Evolutionary conservation across 2,113 vertebrate species (phyloP), one percentile per base, ranked within the genome.

Genomic region (Mustelus asterias): DNA sequence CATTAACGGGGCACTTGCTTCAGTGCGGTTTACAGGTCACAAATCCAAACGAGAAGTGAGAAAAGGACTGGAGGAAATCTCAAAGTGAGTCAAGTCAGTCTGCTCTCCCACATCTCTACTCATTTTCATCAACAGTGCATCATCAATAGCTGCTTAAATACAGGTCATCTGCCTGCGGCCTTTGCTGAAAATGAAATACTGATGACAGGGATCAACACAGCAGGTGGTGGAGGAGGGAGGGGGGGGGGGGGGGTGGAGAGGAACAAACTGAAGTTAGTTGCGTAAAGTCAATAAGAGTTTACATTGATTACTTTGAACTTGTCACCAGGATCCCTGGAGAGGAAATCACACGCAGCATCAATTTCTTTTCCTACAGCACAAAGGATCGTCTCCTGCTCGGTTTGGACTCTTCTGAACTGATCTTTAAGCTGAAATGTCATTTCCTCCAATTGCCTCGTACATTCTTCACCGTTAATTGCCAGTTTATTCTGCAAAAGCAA

Each of bases 291-390:
- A 24, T 37, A 93, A 67, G n/a, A 65, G 58, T 93, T 95, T 41
- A 67, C 24, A 83, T 18, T 48, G 18, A 96, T 97, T 99, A 99
- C 99, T 98, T 99, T 98, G 22, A 99, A 97, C 97, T 98, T 99
- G 95, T 98, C 98, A 96, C 98, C 95, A 0, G 97, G 98, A 58
- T 98, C 98, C 76, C 97, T 97, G 26, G 98, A 98, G 96, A 99
- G 97, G 72, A 98, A 96, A 96, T 98, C 97, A 97, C 99, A 99
- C 85, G 97, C 98, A 76, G 97, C 69, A 96, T 99, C 98, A 96
- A 99, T 98, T 97, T 99, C 98, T 83, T 97, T 98, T 95, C 98
- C 99, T 96, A 99, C 97, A 96, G 98, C 96, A 5, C 97, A 96
- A 33, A 99, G 98, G 60, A 99, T 97, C 5, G 98, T 98, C 95